These are phyloP conservation scores for Podiceps cristatus DNA, from an alignment of 2,113 vertebrate genomes.

Conservation along the genomic window DNA sequence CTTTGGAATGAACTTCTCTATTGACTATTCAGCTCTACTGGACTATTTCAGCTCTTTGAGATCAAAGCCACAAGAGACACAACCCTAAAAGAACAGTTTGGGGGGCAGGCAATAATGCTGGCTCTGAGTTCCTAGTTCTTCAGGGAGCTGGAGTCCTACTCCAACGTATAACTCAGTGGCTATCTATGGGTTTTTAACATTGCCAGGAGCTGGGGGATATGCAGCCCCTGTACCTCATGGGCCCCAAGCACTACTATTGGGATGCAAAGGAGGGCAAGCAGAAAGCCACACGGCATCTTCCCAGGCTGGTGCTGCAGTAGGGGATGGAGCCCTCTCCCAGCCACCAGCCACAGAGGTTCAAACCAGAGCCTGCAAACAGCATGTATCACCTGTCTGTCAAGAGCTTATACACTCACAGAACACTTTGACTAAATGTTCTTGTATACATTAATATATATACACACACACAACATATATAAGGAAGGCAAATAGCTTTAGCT, in stretches of 20 bases:
- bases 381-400: background rate
- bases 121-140: background rate
- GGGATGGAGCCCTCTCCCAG: background rate
- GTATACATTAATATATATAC: no score
- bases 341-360: background rate
- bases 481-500: background rate
- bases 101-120: background rate
- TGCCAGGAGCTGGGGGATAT: background rate
- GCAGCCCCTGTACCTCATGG: background rate
- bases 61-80: background rate
- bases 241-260: background rate
- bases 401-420: background rate
- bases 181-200: background rate
- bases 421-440: background rate
- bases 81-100: background rate
- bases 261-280: background rate
- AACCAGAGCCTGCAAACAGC: background rate
- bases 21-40: background rate
- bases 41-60: background rate
- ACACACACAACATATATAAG: background rate
- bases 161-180: background rate
- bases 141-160: background rate
- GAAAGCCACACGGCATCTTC: background rate
- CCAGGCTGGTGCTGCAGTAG: background rate
- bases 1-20: background rate